Base-by-base conservation (phyloP, 1,140 invertebrate species). In the Pentalonia nigronervosa region DNA sequence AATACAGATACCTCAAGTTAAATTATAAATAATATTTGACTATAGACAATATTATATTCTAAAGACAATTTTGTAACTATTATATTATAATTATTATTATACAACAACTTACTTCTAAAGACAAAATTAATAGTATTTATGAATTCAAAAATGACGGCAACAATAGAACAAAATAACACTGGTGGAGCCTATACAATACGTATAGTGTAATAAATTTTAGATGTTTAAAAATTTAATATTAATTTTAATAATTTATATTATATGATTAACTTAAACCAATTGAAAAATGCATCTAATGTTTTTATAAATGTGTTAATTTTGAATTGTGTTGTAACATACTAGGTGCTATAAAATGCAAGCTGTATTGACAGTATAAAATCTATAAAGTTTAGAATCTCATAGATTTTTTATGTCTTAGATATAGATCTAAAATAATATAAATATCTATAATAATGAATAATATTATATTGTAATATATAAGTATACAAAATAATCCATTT, bases 291-390 rank as follows among this genome's bases (percentile, higher is more conserved):
- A 90, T 90, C 20, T 36, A 56, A 90, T 41, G 41, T 53, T 90
- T 90, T 90, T 56, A 41, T 90, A n/a, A 88, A 88, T 34, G 7
- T 50, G n/a, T 88, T 21, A 34, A 48, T 88, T 50, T 88, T 88
- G 30, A 30, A 86, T 86, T 86, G 11, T 86, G 8, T 47, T 30
- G 41, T 45, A 45, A 86, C 83, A 86, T 86, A 30, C 41, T 30
- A 23, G 47, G 23, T 11, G 25, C 9, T 30, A 45, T 86, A 45
- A 30, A 17, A 50, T 50, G 9, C 56, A 60, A 60, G 11, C 56
- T 60, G 30, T 11, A 30, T 60, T 30, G 9, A 60, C 56, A 60
- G 30, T 30, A 60, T 23, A 60, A 30, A 60, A 60, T 4, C n/a
- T n/a, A n/a, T n/a, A n/a, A n/a, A n/a, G n/a, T n/a, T n/a, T n/a